Evolutionary conservation across 2,113 vertebrate genomes (phyloP).

Genomic region (Emydura subglobosa): DNA sequence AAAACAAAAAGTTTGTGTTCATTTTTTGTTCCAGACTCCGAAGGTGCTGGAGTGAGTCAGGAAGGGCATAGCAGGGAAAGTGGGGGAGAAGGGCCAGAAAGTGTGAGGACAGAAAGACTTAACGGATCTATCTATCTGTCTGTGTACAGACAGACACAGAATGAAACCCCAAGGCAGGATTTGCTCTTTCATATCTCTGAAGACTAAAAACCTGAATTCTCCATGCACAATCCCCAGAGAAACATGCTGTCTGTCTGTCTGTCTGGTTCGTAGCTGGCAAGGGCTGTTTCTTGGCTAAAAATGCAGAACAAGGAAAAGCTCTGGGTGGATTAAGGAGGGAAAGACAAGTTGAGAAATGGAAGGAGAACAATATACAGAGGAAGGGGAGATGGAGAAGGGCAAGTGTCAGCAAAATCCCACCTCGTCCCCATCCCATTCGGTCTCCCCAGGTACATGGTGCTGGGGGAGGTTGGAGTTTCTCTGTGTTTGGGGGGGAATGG

Average conservation of each 20-base stretch:
- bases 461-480: not conserved
- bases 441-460: not conserved
- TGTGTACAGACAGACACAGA: not conserved
- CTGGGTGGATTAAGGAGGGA: not conserved
- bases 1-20: not conserved
- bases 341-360: not conserved
- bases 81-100: constrained; percentile 48
- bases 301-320: not conserved
- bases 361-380: not conserved
- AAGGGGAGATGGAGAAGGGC: not conserved
- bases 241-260: not conserved
- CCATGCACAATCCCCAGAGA: not conserved
- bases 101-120: constrained; percentile 41
- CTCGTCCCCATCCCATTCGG: rapidly evolving
- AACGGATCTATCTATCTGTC: not conserved
- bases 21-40: constrained; percentile 1
- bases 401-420: not conserved
- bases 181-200: not conserved
- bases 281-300: not conserved
- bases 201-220: not conserved
- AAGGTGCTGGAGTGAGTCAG: constrained; percentile 21
- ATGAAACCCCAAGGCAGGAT: not conserved
- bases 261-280: not conserved
- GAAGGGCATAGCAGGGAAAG: constrained; percentile 36
- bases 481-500: not conserved